These are phyloP conservation scores for Leucoraja erinaceus DNA, from an alignment of 2,113 vertebrate genomes.

Conservation along the genomic window DNA sequence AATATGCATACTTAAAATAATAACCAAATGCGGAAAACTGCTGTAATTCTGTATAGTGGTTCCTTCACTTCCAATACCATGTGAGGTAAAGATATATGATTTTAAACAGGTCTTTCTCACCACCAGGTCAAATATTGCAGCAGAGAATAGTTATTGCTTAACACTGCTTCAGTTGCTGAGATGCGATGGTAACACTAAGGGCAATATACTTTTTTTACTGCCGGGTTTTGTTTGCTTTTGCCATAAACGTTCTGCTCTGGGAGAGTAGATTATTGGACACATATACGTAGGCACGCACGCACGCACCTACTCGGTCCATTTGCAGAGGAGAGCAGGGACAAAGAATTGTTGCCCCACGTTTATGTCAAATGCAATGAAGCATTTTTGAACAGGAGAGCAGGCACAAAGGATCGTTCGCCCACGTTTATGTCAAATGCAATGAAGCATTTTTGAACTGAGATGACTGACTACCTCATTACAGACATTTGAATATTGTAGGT, in stretches of 20 bases:
- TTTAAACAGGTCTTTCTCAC: background rate
- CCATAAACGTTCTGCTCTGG: slow-evolving; percentile 20
- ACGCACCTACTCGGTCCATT: background rate
- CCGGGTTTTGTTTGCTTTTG: slow-evolving; percentile 22
- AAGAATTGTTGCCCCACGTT: background rate
- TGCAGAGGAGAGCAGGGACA: background rate
- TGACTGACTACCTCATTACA: too few relatives aligned
- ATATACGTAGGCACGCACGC: too few relatives aligned
- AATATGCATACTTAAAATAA: background rate
- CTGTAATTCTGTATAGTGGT: background rate
- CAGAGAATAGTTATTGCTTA: background rate
- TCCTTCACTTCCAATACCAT: background rate
- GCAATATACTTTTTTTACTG: slow-evolving; percentile 32
- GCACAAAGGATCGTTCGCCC: background rate
- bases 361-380: background rate
- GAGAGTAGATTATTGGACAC: background rate
- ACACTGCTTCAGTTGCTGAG: background rate
- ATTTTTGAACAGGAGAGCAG: background rate
- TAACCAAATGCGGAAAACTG: background rate
- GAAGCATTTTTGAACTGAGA: background rate
- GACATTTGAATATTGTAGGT: too few relatives aligned
- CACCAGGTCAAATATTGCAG: background rate
- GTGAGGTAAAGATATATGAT: background rate
- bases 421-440: background rate
- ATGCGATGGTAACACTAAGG: background rate